Evolutionary conservation across 2,113 vertebrate species (phyloP).

Genomic region (Oryzias woworae): DNA sequence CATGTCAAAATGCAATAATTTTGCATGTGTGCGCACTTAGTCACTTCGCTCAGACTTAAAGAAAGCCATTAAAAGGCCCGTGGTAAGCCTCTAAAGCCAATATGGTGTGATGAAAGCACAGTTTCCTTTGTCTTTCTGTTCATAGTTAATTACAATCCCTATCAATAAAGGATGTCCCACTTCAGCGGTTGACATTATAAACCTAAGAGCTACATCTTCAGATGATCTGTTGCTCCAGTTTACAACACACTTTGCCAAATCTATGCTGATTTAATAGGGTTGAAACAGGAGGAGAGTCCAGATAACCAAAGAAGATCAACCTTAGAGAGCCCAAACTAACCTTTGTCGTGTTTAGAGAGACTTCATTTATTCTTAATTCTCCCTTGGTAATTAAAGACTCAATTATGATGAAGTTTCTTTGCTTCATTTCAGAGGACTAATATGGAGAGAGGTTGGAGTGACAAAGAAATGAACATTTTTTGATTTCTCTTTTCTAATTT

Average conservation of each 20-base stretch:
- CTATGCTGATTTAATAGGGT: slow-evolving; percentile 40
- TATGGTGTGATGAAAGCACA: slow-evolving; percentile 78
- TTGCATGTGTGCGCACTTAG: slow-evolving; percentile 23
- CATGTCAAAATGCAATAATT: slow-evolving; percentile 33
- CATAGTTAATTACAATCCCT: slow-evolving; percentile 72
- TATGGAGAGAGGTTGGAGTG: slow-evolving; percentile 11
- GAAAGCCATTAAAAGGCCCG: slow-evolving; percentile 60
- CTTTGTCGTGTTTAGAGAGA: slow-evolving; percentile 53
- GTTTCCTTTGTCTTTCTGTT: slow-evolving; percentile 73
- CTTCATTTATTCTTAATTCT: slow-evolving; percentile 51
- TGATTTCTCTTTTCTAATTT: slow-evolving; percentile 44
- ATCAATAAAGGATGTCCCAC: slow-evolving; percentile 67
- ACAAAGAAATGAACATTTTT: slow-evolving; percentile 31
- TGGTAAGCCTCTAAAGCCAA: slow-evolving; percentile 55
- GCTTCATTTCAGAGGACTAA: slow-evolving; percentile 36
- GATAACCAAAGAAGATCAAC: slow-evolving; percentile 48
- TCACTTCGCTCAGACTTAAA: slow-evolving; percentile 54
- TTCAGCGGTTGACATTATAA: slow-evolving; percentile 54
- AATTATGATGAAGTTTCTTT: slow-evolving; percentile 48
- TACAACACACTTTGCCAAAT: slow-evolving; percentile 27
- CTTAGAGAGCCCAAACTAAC: slow-evolving; percentile 49
- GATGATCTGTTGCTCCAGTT: slow-evolving; percentile 47
- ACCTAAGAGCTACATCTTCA: slow-evolving; percentile 52
- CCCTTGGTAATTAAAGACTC: slow-evolving; percentile 49
- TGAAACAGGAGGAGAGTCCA: slow-evolving; percentile 35